Evolutionary conservation across 2,888 invertebrate genomes (phyloP).

Genomic region (Eurytoma californica): DNA sequence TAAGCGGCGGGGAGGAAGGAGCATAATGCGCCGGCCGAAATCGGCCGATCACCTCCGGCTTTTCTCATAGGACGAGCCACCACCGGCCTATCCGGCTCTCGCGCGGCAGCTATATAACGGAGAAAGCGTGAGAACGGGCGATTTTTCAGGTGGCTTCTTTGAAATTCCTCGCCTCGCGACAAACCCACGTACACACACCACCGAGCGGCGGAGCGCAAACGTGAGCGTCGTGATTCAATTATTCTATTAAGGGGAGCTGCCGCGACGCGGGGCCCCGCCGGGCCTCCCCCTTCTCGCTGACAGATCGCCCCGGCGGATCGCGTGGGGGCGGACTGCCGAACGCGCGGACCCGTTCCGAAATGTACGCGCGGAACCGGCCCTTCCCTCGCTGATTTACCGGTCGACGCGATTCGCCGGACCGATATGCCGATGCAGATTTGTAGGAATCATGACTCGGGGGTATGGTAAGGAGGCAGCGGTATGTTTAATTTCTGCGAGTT

Average conservation of each 20-base stretch:
- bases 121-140: constrained; percentile 57
- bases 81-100: neutral
- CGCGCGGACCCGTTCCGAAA: neutral
- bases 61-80: constrained; percentile 37
- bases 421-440: too few relatives aligned
- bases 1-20: neutral
- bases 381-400: too few relatives aligned
- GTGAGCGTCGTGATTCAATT: constrained; percentile 57
- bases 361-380: too few relatives aligned
- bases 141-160: constrained; percentile 57
- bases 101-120: constrained; percentile 36
- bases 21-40: neutral
- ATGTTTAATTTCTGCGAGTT: too few relatives aligned
- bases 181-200: neutral
- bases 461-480: too few relatives aligned
- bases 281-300: neutral
- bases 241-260: constrained; percentile 43
- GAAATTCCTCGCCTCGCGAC: constrained; percentile 49
- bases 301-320: constrained; percentile 8
- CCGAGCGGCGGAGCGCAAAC: constrained; percentile 10
- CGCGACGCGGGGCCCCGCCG: neutral
- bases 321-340: neutral
- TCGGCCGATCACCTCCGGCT: neutral
- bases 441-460: too few relatives aligned
- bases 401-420: too few relatives aligned